Percentiles rank a stretch among this genome's conserved stretches.
Conservation (phyloP, 1,140 invertebrate species). For the Meloidogyne chitwoodi region DNA sequence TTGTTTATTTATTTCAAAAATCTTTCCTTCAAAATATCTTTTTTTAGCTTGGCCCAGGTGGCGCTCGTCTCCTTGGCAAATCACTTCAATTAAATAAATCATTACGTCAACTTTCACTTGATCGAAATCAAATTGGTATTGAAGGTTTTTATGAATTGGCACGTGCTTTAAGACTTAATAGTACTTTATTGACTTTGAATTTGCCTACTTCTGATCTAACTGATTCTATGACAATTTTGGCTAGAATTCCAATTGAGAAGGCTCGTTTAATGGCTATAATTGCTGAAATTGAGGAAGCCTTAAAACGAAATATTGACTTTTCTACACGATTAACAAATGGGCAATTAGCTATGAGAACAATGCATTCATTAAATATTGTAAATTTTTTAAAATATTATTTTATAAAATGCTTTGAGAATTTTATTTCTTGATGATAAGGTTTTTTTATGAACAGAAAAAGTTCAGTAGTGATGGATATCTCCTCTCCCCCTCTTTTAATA, state of each 20-base stretch:
- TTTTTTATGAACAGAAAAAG: no score
- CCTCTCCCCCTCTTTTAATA: no score
- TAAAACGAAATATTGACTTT: constrained; percentile 9
- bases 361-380: constrained; percentile 16
- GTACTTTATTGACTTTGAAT: neutral
- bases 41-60: constrained; percentile 46
- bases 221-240: constrained; percentile 2
- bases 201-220: constrained; percentile 7
- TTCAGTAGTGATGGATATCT: no score
- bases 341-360: constrained; percentile 12
- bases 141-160: constrained; percentile 55
- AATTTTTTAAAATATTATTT: neutral
- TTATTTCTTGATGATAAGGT: no score
- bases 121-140: constrained; percentile 54
- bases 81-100: constrained; percentile 54
- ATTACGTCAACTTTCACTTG: constrained; percentile 42
- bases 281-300: constrained; percentile 16
- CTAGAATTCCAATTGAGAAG: constrained; percentile 4
- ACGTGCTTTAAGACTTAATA: constrained; percentile 40
- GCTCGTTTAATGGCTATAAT: constrained; percentile 2
- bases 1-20: neutral
- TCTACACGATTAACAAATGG: neutral
- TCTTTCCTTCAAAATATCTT: neutral
- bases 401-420: no score
- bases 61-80: constrained; percentile 52